Conservation (phyloP, 1,140 invertebrate genomes). For the Ceratosolen solmsi region DNA sequence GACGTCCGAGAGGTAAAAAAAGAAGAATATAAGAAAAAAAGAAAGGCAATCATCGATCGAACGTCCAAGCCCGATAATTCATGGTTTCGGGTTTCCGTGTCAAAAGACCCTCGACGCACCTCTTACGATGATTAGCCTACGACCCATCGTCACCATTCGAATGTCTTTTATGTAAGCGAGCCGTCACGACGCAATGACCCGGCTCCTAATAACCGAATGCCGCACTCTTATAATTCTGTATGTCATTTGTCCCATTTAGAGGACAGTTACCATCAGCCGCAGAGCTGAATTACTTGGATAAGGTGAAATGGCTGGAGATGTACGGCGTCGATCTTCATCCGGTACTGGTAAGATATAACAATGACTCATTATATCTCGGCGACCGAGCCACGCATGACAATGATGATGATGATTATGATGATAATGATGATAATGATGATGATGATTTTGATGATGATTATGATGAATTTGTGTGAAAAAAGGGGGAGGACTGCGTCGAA, state of each 20-base stretch:
- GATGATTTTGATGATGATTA: too few species aligned
- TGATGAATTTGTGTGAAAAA: slow-evolving; percentile 53
- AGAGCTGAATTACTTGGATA: slow-evolving; percentile 84
- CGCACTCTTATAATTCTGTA: too few species aligned
- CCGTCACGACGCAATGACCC: too few species aligned
- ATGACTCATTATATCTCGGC: not conserved
- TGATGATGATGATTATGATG: too few species aligned
- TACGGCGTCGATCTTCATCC: slow-evolving; percentile 88
- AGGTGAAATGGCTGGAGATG: slow-evolving; percentile 88
- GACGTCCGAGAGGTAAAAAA: not conserved
- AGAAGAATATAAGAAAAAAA: too few species aligned
- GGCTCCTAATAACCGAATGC: too few species aligned
- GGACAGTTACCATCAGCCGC: slow-evolving; percentile 81
- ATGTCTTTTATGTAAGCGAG: not conserved
- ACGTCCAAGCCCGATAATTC: too few species aligned
- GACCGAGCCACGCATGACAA: not conserved
- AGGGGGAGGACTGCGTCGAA: slow-evolving; percentile 97
- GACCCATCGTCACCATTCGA: too few species aligned
- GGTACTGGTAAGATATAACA: slow-evolving; percentile 79
- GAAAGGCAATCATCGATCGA: too few species aligned
- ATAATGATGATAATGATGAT: too few species aligned
- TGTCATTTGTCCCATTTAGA: slow-evolving; percentile 67
- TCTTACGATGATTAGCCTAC: too few species aligned
- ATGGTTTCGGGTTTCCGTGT: too few species aligned
- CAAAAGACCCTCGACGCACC: not conserved